Base-by-base conservation (phyloP, 2,113 vertebrate species). In the Myotis brandtii region DNA sequence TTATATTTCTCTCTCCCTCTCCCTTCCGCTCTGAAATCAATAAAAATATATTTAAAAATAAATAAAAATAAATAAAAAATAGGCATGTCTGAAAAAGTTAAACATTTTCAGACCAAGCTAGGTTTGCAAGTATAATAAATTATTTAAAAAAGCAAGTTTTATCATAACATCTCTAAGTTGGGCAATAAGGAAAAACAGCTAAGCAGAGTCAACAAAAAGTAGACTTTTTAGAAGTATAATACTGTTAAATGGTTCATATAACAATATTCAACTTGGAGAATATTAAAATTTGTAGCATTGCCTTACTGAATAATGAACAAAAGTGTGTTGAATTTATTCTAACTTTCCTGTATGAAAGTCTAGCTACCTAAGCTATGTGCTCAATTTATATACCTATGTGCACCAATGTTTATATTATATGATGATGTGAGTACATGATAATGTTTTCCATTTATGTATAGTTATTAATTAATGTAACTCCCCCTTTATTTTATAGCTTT, bases 311-410 rank as follows among this genome's bases (percentile, higher is more conserved):
- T 48, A 80, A 66, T 66, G 27, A 46, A 79, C 7, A 79, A 43
- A n/a, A 81, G 14, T 80, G 34, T 66, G 11, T 34, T 73, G 34
- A 95, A 69, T 72, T 84, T 84, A 84, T 93, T 89, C n/a, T 48
- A 73, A 43, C 32, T 21, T 95, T 86, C 17, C 50, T 70, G n/a
- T 23, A 62, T 79, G 43, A 64, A 77, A 70, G 2, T 56, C 30
- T 86, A 73, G 52, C n/a, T 80, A 64, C 54, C 40, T 83, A 76
- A 89, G 5, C 20, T 75, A 56, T 91, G 16, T 46, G 25, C 18
- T 91, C 25, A 48, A 52, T n/a, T 92, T 83, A 83, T 59, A 48
- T 10, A 83, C 67, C 40, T 40, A 52, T 14, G 37, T 32, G 3
- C 10, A 69, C 21, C 13, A 43, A 37, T 77, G 40, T 94, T 83